phyloP scores from a whole-genome alignment of 2,888 invertebrate genomes.

The Drosophila borealis region DNA sequence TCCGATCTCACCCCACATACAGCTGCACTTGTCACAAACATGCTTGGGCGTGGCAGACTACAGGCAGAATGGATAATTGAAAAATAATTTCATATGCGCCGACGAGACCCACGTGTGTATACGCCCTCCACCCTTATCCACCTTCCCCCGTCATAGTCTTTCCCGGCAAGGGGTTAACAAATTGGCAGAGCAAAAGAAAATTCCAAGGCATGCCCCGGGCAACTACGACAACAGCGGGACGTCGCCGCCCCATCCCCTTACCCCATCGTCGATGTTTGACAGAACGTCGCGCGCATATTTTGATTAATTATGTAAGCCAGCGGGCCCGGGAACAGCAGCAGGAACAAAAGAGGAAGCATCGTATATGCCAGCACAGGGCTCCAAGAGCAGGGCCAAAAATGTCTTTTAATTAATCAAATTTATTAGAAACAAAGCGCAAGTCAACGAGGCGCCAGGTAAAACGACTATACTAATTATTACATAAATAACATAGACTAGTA shows the following conservation, averaged over 20 bases:
- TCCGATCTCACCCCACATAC: neutral
- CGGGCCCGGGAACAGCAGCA: slow-evolving; percentile 11
- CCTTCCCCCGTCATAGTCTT: slow-evolving; percentile 3
- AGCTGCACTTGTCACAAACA: slow-evolving; percentile 61
- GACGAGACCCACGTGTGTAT: slow-evolving; percentile 33
- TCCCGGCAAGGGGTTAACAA: slow-evolving; percentile 39
- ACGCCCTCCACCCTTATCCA: neutral
- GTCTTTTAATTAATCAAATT: slow-evolving; percentile 70
- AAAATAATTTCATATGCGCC: slow-evolving; percentile 77
- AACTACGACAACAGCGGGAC: slow-evolving; percentile 27
- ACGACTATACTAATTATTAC: slow-evolving; percentile 6
- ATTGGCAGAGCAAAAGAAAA: slow-evolving; percentile 49
- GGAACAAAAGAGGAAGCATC: neutral
- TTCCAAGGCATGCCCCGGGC: slow-evolving; percentile 39
- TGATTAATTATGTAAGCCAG: slow-evolving; percentile 65
- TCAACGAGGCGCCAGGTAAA: slow-evolving; percentile 15
- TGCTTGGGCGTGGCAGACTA: slow-evolving; percentile 49
- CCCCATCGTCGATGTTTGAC: slow-evolving; percentile 39
- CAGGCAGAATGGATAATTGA: slow-evolving; percentile 69
- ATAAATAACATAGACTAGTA: neutral
- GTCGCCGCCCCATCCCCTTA: neutral
- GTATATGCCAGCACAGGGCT: neutral
- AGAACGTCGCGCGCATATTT: slow-evolving; percentile 63
- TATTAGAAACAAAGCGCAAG: slow-evolving; percentile 45
- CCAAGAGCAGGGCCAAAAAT: slow-evolving; percentile 52